A percentile compares a stretch with the other conserved stretches of the same genome.
These are phyloP conservation scores for Dermolepida albohirtum DNA, from an alignment of 2,888 invertebrate genomes.

Conservation along the genomic window DNA sequence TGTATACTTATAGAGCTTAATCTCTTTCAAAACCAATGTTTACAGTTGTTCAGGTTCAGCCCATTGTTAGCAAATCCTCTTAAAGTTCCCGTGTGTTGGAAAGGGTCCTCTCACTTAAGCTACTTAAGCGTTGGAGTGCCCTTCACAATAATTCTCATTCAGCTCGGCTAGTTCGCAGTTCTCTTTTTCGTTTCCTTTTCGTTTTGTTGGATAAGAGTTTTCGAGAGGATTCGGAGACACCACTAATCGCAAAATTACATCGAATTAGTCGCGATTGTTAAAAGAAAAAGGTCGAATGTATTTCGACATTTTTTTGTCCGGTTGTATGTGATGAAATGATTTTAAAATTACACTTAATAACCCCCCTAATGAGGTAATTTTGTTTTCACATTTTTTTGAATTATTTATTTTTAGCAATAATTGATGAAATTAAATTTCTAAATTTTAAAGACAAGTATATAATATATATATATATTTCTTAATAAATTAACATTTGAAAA, in stretches of 20 bases:
- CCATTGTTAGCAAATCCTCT: slow-evolving; percentile 48
- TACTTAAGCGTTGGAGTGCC: slow-evolving; percentile 46
- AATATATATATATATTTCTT: too few species aligned
- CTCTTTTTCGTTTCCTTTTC: background rate
- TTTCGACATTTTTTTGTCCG: background rate
- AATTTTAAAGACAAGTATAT: too few species aligned
- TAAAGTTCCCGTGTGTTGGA: slow-evolving; percentile 33
- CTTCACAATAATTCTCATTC: slow-evolving; percentile 27
- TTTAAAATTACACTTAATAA: too few species aligned
- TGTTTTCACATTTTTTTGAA: too few species aligned
- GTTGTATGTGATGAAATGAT: too few species aligned
- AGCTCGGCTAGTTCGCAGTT: slow-evolving; percentile 16
- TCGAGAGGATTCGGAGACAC: background rate
- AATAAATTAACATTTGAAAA: too few species aligned
- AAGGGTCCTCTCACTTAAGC: slow-evolving; percentile 47
- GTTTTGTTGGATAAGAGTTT: background rate
- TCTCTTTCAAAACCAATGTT: slow-evolving; percentile 42
- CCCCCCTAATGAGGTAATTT: too few species aligned
- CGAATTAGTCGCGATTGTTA: background rate
- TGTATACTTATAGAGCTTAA: background rate
- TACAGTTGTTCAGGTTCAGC: slow-evolving; percentile 47
- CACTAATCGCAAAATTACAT: slow-evolving; percentile 18
- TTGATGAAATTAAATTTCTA: too few species aligned
- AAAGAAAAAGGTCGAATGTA: background rate
- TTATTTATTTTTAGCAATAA: too few species aligned